phyloP scores from a whole-genome alignment of 1,140 invertebrate species.

The Trissolcus basalis region DNA sequence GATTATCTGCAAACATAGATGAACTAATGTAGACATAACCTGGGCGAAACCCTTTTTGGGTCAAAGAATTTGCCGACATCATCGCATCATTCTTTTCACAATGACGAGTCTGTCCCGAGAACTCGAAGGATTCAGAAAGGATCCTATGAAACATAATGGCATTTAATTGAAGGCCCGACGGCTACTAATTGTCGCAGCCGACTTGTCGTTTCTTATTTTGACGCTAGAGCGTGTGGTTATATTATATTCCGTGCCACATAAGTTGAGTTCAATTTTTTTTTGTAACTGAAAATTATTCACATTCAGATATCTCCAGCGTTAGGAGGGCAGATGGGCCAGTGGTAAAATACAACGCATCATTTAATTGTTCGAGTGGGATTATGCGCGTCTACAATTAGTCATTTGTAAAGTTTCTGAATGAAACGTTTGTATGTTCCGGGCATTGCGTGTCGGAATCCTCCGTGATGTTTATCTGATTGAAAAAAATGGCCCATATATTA shows the following conservation, averaged over 20 bases:
- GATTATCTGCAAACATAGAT: too few relatives aligned
- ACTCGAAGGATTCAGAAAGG: background rate
- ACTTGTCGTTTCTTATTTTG: slow-evolving; percentile 44
- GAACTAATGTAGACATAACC: too few relatives aligned
- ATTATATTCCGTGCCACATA: too few relatives aligned
- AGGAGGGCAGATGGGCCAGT: slow-evolving; percentile 6
- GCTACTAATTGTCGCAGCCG: slow-evolving; percentile 47
- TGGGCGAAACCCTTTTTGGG: too few relatives aligned
- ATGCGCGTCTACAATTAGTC: slow-evolving; percentile 41
- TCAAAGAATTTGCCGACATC: background rate
- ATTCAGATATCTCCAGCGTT: slow-evolving; percentile 42
- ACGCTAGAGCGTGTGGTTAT: slow-evolving; percentile 10
- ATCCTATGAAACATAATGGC: slow-evolving; percentile 27
- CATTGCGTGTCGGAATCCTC: slow-evolving; percentile 23
- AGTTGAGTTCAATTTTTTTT: background rate
- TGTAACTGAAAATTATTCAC: slow-evolving; percentile 47
- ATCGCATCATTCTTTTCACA: background rate
- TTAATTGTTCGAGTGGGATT: slow-evolving; percentile 40
- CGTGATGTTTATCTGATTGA: slow-evolving; percentile 25
- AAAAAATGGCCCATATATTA: slow-evolving; percentile 35
- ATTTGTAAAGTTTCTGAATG: slow-evolving; percentile 33
- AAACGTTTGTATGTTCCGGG: slow-evolving; percentile 18
- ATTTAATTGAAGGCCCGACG: slow-evolving; percentile 42
- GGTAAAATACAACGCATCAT: slow-evolving; percentile 42
- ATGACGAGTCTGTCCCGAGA: slow-evolving; percentile 2